Base-by-base conservation (phyloP, 2,797 vertebrate genomes). In the Acanthornis magna region DNA sequence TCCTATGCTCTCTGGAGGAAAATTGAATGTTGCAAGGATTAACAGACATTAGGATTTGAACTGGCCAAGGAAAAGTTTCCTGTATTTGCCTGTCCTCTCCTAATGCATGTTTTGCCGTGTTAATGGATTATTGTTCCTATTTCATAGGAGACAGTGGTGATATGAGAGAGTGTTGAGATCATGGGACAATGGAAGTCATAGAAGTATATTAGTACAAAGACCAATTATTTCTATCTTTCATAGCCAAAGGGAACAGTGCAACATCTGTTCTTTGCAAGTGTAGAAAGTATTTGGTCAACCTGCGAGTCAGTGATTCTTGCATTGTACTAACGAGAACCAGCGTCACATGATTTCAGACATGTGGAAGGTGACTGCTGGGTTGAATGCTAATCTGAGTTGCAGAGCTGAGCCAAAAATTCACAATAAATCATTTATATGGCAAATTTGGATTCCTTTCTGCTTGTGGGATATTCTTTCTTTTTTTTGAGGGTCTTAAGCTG, bases 231-330 rank as follows among this genome's bases (percentile, higher is more conserved):
- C 85, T 78, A 0, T 75, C 74, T 81, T 60, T 78, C 89, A 57
- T 26, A 79, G 58, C 76, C 60, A 60, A 53, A 84, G 32, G 43
- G 55, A 57, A 42, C 70, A 50, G 76, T 91, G 43, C 62, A 91
- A 82, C 91, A 90, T 96, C 94, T 95, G 76, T 79, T 94, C 79
- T 78, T 89, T 84, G 73, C 1, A 73, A 60, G 43, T 75, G 30
- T 53, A 83, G 87, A 70, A 93, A 81, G 58, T 48, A 66, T 91
- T 95, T 88, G 87, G 34, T 63, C 70, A 84, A 77, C 82, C 68
- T 96, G 87, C 53, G 66, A 86, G 78, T 70, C 63, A 58, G 78
- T 2, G n/a, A 63, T 81, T 75, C 17, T 51, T 88, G 82, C 55
- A 19, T 6, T 62, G 58, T 21, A n/a, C 85, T 4, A 55, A n/a